Percentiles rank a stretch among this genome's conserved stretches.
Evolutionary conservation across 2,113 vertebrate species (phyloP).

Genomic region (Brienomyrus brachyistius): DNA sequence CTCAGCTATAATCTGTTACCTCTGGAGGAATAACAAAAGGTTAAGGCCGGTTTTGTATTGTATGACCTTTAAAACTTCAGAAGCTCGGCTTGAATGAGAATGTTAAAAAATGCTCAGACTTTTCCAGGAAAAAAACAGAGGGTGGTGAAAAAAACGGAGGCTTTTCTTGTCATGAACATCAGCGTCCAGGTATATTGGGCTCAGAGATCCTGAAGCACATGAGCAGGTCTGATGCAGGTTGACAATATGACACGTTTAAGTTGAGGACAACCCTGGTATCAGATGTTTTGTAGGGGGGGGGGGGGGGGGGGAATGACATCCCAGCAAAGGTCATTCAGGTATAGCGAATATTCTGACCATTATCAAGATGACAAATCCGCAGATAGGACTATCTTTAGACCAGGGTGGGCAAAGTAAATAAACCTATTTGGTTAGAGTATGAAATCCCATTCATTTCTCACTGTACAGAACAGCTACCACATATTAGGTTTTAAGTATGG

Average conservation of each 20-base stretch:
- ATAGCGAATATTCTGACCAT: no score
- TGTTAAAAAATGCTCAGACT: background rate
- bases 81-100: background rate
- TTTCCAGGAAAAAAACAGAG: background rate
- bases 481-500: background rate
- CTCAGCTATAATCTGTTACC: slow-evolving; percentile 17
- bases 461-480: background rate
- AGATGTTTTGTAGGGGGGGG: background rate
- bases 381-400: background rate
- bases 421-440: background rate
- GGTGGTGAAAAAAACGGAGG: background rate
- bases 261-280: background rate
- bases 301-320: background rate
- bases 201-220: background rate
- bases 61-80: slow-evolving; percentile 17
- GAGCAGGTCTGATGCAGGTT: background rate
- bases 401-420: background rate
- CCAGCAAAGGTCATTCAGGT: slow-evolving; percentile 3
- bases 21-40: slow-evolving; percentile 14
- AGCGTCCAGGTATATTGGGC: background rate
- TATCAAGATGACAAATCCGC: background rate
- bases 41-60: slow-evolving; percentile 12
- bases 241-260: background rate
- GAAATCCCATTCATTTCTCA: background rate
- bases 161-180: background rate